Conservation (phyloP, 2,797 vertebrate species). For the Notamacropus eugenii region DNA sequence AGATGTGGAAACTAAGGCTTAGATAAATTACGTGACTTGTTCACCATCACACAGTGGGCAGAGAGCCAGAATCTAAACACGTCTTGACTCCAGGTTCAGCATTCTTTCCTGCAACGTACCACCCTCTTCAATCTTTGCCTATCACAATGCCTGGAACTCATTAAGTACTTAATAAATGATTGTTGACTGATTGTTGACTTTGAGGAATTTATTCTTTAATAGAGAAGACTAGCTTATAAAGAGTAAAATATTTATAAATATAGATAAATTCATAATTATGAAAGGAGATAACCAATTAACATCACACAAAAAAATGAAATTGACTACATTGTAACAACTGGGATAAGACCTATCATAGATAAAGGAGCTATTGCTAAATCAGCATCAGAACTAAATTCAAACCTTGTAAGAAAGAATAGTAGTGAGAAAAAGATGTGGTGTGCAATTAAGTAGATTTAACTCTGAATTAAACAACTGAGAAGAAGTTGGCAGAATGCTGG, state of each 20-base stretch:
- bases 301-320: neutral
- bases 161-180: neutral
- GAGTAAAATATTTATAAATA: neutral
- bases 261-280: neutral
- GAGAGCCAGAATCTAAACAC: neutral
- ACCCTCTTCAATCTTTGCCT: neutral
- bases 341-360: neutral
- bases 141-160: neutral
- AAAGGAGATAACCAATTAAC: neutral
- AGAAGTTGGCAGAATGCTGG: neutral
- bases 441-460: neutral
- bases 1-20: neutral
- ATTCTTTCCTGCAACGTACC: neutral
- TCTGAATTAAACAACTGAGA: neutral
- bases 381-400: neutral
- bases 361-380: neutral
- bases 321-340: neutral
- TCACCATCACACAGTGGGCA: neutral
- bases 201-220: neutral
- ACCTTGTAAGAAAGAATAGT: neutral
- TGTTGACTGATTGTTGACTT: neutral
- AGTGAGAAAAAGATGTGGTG: neutral
- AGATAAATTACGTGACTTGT: neutral
- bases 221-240: neutral
- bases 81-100: neutral